Evolutionary conservation across 1,140 invertebrate species (phyloP), one percentile per base, ranked within the genome.

Genomic region (Copidosoma floridanum): DNA sequence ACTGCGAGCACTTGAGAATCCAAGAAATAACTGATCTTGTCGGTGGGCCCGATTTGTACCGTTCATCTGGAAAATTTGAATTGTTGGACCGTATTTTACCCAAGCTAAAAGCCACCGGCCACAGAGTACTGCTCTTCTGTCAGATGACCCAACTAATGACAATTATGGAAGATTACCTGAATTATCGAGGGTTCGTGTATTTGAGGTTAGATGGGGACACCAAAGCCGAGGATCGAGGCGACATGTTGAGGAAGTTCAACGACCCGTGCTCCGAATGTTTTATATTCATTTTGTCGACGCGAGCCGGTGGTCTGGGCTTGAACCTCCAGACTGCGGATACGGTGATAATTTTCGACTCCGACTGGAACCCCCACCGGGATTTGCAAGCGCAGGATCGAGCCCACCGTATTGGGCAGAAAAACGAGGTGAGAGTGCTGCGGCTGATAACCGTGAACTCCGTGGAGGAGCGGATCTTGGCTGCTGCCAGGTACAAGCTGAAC

Each of bases 91-190:
- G 97, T 41, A 97, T 99, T 70, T 80, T 99, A 65, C 97, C 97
- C 0, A 99, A 99, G 79, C 75, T 99, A 43, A 95, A 96, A 71
- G 83, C 85, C 2, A 92, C 89, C 0, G 89, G 89, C 57, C 97
- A 99, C 82, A 85, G 95, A 59, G 93, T 98, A 1, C 81, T 99
- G 52, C 86, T 99, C 35, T 99, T 99, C 83, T 99, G 95, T 88
- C 97, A 99, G 83, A 99, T 99, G 97, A 99, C 97, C 0, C 91
- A 96, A 69, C 85, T 97, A 24, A 98, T 99, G 96, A 97, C 93
- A 23, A 98, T 99, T 65, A 94, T 99, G 84, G 97, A 99, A 77
- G 97, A 99, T 79, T 99, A 97, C 77, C 84, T 99, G 32, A 86
- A 89, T 35, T 97, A 89, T 86, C 85, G 92, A 69, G 88, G 88